These are phyloP conservation scores for Penaeus vannamei DNA, from an alignment of 1,140 invertebrate genomes.

Conservation along the genomic window DNA sequence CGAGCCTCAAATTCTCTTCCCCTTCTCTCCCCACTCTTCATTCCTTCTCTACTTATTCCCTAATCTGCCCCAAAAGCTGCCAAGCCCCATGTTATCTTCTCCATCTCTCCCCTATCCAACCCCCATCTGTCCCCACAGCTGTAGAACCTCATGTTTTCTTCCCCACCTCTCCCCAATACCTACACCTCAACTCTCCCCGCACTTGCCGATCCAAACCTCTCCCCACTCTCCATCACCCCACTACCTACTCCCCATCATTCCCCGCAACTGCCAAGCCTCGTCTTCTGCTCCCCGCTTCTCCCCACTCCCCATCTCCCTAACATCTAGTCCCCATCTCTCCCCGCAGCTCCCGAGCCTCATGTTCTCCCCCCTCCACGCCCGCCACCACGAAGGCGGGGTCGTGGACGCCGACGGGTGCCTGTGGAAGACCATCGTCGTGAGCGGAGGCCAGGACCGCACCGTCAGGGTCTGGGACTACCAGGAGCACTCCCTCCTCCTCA, in stretches of 20 bases:
- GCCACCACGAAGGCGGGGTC: constrained; percentile 52
- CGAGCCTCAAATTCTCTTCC: too few species aligned
- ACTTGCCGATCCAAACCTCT: too few species aligned
- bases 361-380: constrained; percentile 59
- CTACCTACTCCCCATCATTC: too few species aligned
- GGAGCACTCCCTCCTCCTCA: constrained; percentile 50
- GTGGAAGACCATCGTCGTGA: constrained; percentile 64
- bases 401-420: constrained; percentile 60
- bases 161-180: too few species aligned
- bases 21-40: not conserved
- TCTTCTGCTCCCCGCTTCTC: not conserved
- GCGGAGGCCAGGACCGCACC: constrained; percentile 55
- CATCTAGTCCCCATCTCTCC: not conserved
- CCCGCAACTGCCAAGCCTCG: too few species aligned
- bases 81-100: not conserved
- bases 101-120: not conserved
- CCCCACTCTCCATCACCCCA: too few species aligned
- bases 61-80: not conserved
- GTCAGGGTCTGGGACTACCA: constrained; percentile 63
- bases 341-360: constrained; percentile 56
- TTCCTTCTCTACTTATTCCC: not conserved
- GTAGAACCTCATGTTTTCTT: too few species aligned
- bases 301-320: not conserved
- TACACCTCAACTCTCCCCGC: too few species aligned
- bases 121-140: too few species aligned